phyloP scores from a whole-genome alignment of 2,888 invertebrate species.

The Lymantria monacha region DNA sequence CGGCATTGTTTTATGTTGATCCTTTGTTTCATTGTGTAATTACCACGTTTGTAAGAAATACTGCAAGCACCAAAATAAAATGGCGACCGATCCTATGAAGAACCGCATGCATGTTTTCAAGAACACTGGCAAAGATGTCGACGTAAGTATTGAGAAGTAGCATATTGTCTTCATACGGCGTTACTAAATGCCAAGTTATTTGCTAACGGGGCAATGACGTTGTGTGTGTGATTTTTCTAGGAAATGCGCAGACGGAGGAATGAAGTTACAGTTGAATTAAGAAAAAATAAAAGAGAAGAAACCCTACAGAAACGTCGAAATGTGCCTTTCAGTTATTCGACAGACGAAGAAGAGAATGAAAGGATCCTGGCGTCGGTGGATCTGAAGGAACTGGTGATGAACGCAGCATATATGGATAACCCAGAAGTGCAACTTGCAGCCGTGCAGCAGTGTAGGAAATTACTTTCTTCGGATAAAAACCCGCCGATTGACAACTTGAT shows the following conservation, averaged over 20 bases:
- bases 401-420: constrained; percentile 90
- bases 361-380: constrained; percentile 86
- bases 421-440: constrained; percentile 93
- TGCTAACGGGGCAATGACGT: constrained; percentile 18
- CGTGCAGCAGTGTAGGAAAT: constrained; percentile 96
- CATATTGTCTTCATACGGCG: constrained; percentile 5
- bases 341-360: constrained; percentile 89
- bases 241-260: constrained; percentile 98
- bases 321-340: constrained; percentile 94
- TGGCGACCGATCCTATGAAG: constrained; percentile 90
- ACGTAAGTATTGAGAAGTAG: constrained; percentile 87
- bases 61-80: constrained; percentile 82
- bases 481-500: constrained; percentile 99
- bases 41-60: constrained; percentile 56
- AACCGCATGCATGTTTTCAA: constrained; percentile 97
- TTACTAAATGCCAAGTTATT: background rate
- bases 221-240: constrained; percentile 73
- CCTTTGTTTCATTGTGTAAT: constrained; percentile 72
- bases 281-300: constrained; percentile 99
- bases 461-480: constrained; percentile 98
- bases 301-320: constrained; percentile 97
- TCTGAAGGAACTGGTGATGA: constrained; percentile 91
- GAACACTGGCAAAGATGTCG: constrained; percentile 99
- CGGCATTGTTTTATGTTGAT: constrained; percentile 65
- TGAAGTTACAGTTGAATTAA: constrained; percentile 97